Conservation (phyloP, 2,113 vertebrate species). For the Clarias batrachus region DNA sequence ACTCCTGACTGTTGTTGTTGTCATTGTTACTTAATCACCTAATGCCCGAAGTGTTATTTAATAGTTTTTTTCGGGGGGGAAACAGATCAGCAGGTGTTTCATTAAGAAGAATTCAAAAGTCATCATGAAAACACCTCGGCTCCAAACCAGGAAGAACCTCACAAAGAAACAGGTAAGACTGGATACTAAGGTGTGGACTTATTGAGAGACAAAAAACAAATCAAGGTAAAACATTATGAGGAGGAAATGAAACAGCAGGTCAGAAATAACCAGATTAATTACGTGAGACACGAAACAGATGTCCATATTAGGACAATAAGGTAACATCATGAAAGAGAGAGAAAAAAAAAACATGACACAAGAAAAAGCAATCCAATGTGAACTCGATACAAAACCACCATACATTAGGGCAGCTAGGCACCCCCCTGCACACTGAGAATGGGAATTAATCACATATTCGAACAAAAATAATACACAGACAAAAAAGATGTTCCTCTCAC, state of each 20-base stretch:
- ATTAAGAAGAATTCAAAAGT: not conserved
- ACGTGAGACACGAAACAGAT: not conserved
- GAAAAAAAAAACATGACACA: not conserved
- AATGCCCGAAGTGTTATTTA: no score
- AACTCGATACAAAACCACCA: not conserved
- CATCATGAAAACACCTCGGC: not conserved
- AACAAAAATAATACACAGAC: not conserved
- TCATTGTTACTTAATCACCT: no score
- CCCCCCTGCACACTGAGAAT: not conserved
- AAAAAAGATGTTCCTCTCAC: constrained; percentile 61
- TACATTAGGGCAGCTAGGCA: not conserved
- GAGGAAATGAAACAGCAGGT: not conserved
- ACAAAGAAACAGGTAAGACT: not conserved
- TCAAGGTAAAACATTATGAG: not conserved
- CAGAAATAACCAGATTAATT: not conserved
- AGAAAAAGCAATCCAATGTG: not conserved
- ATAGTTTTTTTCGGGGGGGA: no score
- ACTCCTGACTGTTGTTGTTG: no score
- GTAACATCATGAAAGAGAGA: not conserved
- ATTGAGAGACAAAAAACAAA: not conserved
- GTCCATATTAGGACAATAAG: not conserved
- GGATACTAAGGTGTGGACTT: not conserved
- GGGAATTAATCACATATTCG: not conserved
- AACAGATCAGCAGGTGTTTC: not conserved
- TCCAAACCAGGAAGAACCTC: not conserved